Evolutionary conservation across 2,888 invertebrate genomes (phyloP), one percentile per base, ranked within the genome.

Genomic region (Apantesis nais): DNA sequence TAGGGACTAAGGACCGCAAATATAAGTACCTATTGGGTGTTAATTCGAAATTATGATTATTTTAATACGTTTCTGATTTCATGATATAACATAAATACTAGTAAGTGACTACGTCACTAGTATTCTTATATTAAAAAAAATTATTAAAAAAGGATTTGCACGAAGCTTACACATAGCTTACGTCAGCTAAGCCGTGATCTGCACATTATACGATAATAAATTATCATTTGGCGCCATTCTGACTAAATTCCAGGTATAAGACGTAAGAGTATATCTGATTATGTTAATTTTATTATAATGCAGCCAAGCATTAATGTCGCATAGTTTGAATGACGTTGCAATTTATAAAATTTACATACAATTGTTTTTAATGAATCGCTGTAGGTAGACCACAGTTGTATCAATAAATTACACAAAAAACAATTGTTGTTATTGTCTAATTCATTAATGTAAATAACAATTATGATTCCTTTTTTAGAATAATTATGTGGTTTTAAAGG

Each of bases 291-390:
- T 73, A 75, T 79, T 76, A 64, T 73, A 73, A 79, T 82, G 31
- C 41, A 67, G 66, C 62, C 68, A 68, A 71, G 66, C 62, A 80
- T 74, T 73, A 37, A 63, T 75, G 68, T 68, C 41, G 66, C 58
- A 71, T 74, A 69, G 62, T 68, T 68, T 34, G 62, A 61, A 65
- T 12, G 37, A 66, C 19, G 70, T 73, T 74, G 65, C 52, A 71
- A 58, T 69, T 22, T 61, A 39, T 22, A 52, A n/a, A 7, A 82
- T 81, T 81, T 70, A 61, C 80, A 81, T 82, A 82, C 78, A 81
- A 81, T 52, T 75, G 68, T 52, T 52, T 60, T 65, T 31, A 37
- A 77, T 70, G 74, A 80, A 77, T 80, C 73, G 70, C 12, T 8
- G 14, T 37, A 25, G 69, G 58, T 70, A 61, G 64, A 66, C 52